Evolutionary conservation across 2,797 vertebrate species (phyloP).

Genomic region (Periparus ater): DNA sequence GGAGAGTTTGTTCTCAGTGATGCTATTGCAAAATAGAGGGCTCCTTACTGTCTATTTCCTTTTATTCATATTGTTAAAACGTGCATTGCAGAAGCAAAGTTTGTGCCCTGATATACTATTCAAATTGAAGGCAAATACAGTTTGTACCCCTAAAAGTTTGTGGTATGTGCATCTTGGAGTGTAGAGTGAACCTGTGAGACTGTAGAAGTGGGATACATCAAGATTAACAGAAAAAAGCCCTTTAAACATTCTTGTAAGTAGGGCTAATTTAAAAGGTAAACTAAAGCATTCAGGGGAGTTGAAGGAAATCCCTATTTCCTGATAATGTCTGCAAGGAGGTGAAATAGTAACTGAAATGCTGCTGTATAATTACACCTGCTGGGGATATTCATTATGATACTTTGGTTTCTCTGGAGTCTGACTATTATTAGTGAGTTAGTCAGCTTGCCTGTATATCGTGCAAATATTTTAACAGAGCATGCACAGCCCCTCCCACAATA

Average conservation of each 20-base stretch:
- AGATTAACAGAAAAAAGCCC: not conserved
- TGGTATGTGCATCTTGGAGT: not conserved
- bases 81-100: not conserved
- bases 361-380: slow-evolving; percentile 64
- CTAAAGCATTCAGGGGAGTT: slow-evolving; percentile 38
- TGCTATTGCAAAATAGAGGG: not conserved
- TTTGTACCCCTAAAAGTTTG: not conserved
- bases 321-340: slow-evolving; percentile 33
- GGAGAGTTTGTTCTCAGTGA: not conserved
- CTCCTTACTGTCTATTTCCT: not conserved
- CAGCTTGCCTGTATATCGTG: not conserved
- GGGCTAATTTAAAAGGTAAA: slow-evolving; percentile 50
- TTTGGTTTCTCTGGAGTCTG: slow-evolving; percentile 53
- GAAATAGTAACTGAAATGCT: slow-evolving; percentile 34
- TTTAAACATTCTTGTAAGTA: not conserved
- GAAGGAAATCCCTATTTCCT: slow-evolving; percentile 54
- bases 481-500: not conserved
- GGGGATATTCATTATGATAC: slow-evolving; percentile 61
- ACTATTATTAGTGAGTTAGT: slow-evolving; percentile 41
- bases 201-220: not conserved
- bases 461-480: slow-evolving; percentile 38
- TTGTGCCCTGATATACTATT: not conserved
- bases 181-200: not conserved
- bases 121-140: not conserved
- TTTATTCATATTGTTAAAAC: not conserved